A percentile compares a stretch with the other conserved stretches of the same genome.
Evolutionary conservation across 2,113 vertebrate species (phyloP).

Genomic region (Misgurnus anguillicaudatus): DNA sequence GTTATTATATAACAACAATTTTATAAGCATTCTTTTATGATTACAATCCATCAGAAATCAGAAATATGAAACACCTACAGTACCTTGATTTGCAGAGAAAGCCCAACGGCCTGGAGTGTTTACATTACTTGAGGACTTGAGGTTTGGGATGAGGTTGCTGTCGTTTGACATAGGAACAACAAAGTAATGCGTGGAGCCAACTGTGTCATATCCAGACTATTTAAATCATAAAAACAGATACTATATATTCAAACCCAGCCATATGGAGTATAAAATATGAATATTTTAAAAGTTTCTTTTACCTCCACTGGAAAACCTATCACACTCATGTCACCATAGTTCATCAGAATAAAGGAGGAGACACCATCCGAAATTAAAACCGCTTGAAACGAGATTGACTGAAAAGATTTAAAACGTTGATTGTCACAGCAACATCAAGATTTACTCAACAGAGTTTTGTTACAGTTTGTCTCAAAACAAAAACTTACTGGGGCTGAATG

Average conservation of each 20-base stretch:
- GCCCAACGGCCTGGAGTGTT: conserved; percentile 44
- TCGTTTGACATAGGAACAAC: not conserved
- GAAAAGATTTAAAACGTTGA: not conserved
- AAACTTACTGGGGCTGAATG: too few species aligned
- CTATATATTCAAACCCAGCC: not conserved
- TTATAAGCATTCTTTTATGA: too few species aligned
- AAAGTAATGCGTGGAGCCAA: conserved; percentile 14
- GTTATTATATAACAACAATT: too few species aligned
- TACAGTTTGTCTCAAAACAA: too few species aligned
- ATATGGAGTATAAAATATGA: not conserved
- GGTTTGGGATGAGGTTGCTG: not conserved
- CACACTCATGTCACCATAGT: conserved; percentile 49
- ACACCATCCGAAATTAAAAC: conserved; percentile 48
- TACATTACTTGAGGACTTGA: conserved; percentile 36
- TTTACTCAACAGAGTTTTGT: too few species aligned
- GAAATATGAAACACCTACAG: not conserved
- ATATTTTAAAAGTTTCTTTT: not conserved
- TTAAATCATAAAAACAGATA: not conserved
- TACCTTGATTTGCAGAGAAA: conserved; percentile 33
- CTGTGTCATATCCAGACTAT: conserved; percentile 54
- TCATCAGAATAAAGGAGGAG: conserved; percentile 52
- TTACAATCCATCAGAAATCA: too few species aligned
- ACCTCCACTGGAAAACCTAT: not conserved
- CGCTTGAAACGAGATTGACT: conserved; percentile 57
- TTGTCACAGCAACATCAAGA: too few species aligned